A percentile compares a stretch with the other conserved stretches of the same genome.
phyloP scores from a whole-genome alignment of 1,140 invertebrate genomes.

The Chrysoperla carnea region DNA sequence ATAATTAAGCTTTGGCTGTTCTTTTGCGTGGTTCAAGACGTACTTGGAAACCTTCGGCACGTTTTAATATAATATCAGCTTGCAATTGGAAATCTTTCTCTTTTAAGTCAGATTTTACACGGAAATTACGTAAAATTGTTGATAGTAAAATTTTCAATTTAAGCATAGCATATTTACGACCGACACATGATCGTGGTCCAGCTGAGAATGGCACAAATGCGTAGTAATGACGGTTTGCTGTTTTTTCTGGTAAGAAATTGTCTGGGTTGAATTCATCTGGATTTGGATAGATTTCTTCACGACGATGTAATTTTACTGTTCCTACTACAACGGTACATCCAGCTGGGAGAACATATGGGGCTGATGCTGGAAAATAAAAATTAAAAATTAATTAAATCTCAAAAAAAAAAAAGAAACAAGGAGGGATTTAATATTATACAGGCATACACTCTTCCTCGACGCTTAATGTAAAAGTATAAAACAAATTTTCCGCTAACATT shows the following conservation, averaged over 20 bases:
- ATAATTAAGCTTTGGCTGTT: not conserved
- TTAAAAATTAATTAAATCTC: too few relatives aligned
- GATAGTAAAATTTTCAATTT: slow-evolving; percentile 77
- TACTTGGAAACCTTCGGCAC: slow-evolving; percentile 57
- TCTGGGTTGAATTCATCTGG: slow-evolving; percentile 70
- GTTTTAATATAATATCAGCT: slow-evolving; percentile 68
- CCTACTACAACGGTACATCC: slow-evolving; percentile 44
- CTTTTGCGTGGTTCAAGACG: slow-evolving; percentile 43
- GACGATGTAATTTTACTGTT: slow-evolving; percentile 49
- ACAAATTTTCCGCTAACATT: too few relatives aligned
- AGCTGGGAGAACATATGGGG: slow-evolving; percentile 37
- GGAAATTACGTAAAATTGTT: slow-evolving; percentile 69
- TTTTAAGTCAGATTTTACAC: slow-evolving; percentile 42
- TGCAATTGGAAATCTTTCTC: slow-evolving; percentile 55
- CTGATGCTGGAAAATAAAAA: slow-evolving; percentile 21
- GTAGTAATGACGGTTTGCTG: slow-evolving; percentile 58
- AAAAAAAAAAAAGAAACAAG: too few relatives aligned
- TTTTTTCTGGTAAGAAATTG: slow-evolving; percentile 64
- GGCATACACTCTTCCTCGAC: too few relatives aligned
- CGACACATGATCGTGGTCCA: slow-evolving; percentile 69
- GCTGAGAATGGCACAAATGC: slow-evolving; percentile 76
- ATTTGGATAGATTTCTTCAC: slow-evolving; percentile 50
- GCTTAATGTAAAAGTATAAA: not conserved
- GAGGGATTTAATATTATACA: too few relatives aligned
- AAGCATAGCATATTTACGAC: slow-evolving; percentile 72